These are phyloP conservation scores for Onchidella celtica DNA, from an alignment of 2,888 invertebrate species.

Conservation along the genomic window DNA sequence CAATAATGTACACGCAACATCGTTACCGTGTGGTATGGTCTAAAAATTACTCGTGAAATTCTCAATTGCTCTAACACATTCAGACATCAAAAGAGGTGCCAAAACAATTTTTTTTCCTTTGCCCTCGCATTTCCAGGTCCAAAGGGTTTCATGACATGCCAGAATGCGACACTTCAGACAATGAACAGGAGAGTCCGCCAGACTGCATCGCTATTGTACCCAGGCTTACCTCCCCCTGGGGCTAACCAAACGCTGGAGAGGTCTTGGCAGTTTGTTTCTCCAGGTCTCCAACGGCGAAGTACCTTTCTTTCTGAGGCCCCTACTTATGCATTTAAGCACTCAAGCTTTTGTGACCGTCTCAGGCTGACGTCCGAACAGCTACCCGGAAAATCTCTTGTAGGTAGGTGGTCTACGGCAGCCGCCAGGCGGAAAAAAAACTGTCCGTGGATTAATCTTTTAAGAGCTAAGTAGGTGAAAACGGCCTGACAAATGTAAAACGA, in stretches of 20 bases:
- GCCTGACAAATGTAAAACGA: background rate
- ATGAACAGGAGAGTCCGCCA: background rate
- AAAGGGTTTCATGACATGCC: background rate
- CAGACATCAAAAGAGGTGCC: too few relatives aligned
- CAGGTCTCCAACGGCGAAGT: background rate
- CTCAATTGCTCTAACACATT: too few relatives aligned
- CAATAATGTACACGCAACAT: too few relatives aligned
- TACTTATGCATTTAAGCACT: slow-evolving; percentile 11
- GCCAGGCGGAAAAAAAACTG: background rate
- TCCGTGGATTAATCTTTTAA: background rate
- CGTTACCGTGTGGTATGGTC: too few relatives aligned
- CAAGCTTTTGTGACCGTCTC: background rate
- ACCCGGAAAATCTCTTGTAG: background rate
- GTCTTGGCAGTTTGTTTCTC: slow-evolving; percentile 7
- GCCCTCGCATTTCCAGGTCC: too few relatives aligned
- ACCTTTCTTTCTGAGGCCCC: background rate
- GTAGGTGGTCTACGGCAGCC: background rate
- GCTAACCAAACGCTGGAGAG: background rate
- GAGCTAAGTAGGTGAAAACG: too few relatives aligned
- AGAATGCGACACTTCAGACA: slow-evolving; percentile 12
- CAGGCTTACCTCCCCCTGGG: background rate
- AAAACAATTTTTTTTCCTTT: too few relatives aligned
- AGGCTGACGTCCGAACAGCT: background rate
- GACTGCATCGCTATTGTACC: background rate
- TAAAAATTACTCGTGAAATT: too few relatives aligned